Evolutionary conservation across 2,888 invertebrate genomes (phyloP), one percentile per base, ranked within the genome.

Genomic region (Chrysina gloriosa): DNA sequence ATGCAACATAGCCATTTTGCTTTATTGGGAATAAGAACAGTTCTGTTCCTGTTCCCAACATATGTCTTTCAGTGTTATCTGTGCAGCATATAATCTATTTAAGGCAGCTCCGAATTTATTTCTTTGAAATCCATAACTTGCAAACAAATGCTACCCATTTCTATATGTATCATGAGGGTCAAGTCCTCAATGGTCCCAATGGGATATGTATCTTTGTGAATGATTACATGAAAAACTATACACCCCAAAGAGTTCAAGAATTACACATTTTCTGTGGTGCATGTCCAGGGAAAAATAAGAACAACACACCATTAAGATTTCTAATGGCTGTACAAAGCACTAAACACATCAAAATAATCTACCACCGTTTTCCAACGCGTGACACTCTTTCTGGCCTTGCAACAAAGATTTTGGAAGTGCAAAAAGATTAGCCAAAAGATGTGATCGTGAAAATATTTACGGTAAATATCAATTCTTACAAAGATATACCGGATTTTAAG

Each of bases 131-230:
- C 11, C 70, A 74, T n/a, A n/a, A 73, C 27, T 31, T 72, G 5
- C 50, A 31, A 42, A 63, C 39, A 7, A 19, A 58, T 19, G 19
- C 52, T 63, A 42, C 48, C 25, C 67, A 66, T 36, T 63, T 69
- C 29, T 71, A 63, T 50, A 45, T 67, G 27, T 70, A 69, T 29
- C 73, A 73, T 45, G 70, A 73, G 54, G 71, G 71, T 14, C 11
- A 45, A 25, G 70, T 65, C 14, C 34, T 52, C 29, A 71, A 71
- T 58, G 67, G 68, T 6, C 67, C 70, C 9, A 68, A 70, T 52
- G 69, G 70, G 63, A 66, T 72, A 19, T 58, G 68, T 39, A 56
- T 47, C 7, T 65, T 68, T 27, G 27, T 69, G 6, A 21, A 25
- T n/a, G 7, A 68, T 14, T 69, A 71, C 39, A 54, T 69, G 29